phyloP scores from a whole-genome alignment of 2,797 vertebrate genomes.

The Adelosebastes latens region DNA sequence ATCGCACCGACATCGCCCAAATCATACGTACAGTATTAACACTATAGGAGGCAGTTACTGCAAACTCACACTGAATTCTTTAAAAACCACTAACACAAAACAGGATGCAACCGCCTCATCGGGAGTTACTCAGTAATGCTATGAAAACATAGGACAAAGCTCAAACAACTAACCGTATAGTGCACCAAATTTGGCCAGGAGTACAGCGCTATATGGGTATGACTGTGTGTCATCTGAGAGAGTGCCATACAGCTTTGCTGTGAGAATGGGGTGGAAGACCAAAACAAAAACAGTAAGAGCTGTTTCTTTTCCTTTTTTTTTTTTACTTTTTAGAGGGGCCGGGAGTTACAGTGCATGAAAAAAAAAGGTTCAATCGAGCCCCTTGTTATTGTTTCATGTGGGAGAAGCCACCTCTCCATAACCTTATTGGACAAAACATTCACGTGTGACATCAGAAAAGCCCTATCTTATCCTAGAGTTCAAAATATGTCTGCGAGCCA shows the following conservation, averaged over 20 bases:
- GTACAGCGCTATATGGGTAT: constrained; percentile 41
- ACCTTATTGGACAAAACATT: constrained; percentile 71
- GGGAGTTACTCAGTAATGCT: constrained; percentile 43
- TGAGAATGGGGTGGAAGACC: constrained; percentile 75
- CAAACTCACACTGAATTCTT: constrained; percentile 60
- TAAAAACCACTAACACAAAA: constrained; percentile 50
- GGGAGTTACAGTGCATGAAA: constrained; percentile 70
- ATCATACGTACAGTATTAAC: constrained; percentile 62
- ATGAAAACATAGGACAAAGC: constrained; percentile 59
- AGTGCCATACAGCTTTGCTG: constrained; percentile 78
- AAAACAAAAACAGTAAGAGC: constrained; percentile 64
- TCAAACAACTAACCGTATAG: constrained; percentile 61
- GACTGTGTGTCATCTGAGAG: constrained; percentile 61
- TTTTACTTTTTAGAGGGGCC: constrained; percentile 45
- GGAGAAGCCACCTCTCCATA: constrained; percentile 46
- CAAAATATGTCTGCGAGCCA: constrained; percentile 59
- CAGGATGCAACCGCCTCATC: constrained; percentile 46
- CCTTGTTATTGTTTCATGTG: constrained; percentile 50
- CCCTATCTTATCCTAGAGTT: constrained; percentile 62
- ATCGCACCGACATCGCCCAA: constrained; percentile 14
- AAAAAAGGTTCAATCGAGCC: constrained; percentile 50
- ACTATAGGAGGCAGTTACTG: constrained; percentile 73
- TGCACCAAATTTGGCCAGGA: constrained; percentile 54
- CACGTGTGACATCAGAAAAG: constrained; percentile 69
- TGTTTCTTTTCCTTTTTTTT: constrained; percentile 25